phyloP scores from a whole-genome alignment of 2,113 vertebrate genomes.

The Promerops cafer region DNA sequence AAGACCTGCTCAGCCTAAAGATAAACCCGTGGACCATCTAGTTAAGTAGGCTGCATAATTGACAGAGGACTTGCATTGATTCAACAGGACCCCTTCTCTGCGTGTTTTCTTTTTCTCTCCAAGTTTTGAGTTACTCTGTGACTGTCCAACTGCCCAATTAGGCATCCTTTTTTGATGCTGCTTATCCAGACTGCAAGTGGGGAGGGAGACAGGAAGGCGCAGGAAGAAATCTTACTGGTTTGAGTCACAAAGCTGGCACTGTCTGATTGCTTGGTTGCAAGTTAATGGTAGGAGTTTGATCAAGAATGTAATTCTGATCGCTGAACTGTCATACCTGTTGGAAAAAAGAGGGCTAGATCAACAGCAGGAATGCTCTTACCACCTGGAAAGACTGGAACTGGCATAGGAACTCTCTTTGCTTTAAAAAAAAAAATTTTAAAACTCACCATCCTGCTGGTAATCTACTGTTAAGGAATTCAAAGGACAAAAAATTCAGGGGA shows the following conservation, averaged over 20 bases:
- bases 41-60: not conserved
- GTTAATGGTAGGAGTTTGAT: slow-evolving; percentile 71
- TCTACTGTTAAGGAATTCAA: not conserved
- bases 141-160: not conserved
- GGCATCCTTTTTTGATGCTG: slow-evolving; percentile 25
- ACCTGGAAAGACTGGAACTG: slow-evolving; percentile 34
- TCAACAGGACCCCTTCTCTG: not conserved
- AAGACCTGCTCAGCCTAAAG: slow-evolving; percentile 38
- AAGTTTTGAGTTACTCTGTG: not conserved
- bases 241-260: slow-evolving; percentile 70
- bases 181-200: slow-evolving; percentile 47
- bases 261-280: slow-evolving; percentile 68
- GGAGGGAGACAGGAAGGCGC: slow-evolving; percentile 37
- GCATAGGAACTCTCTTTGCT: not conserved
- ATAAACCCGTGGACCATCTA: not conserved
- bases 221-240: slow-evolving; percentile 72
- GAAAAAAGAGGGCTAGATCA: slow-evolving; percentile 68
- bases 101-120: not conserved
- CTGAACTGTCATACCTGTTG: slow-evolving; percentile 70
- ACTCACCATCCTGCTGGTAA: slow-evolving; percentile 22
- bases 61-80: not conserved
- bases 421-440: not conserved
- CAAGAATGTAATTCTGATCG: slow-evolving; percentile 71
- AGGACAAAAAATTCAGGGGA: not conserved
- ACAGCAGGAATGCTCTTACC: slow-evolving; percentile 59